phyloP scores from a whole-genome alignment of 2,797 vertebrate genomes.

The Myotis vivesi region DNA sequence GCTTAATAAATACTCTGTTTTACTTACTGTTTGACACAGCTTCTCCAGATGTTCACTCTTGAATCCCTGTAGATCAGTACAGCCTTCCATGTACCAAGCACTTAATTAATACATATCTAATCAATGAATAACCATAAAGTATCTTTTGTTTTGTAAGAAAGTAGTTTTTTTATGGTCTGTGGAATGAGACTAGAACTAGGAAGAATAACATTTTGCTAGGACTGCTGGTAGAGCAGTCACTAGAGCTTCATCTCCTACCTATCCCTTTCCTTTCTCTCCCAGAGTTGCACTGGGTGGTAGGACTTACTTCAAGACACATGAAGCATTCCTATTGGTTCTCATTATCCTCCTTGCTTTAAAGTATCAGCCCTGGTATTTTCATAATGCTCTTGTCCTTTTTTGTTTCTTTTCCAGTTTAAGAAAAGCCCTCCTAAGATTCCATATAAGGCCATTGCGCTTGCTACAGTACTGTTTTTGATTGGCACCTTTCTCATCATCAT shows the following conservation, averaged over 20 bases:
- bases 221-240: neutral
- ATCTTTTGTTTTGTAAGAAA: neutral
- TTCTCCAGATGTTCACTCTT: neutral
- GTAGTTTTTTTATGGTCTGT: neutral
- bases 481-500: conserved; percentile 94
- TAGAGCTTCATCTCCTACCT: neutral
- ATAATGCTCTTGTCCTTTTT: conserved; percentile 39
- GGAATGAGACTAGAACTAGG: neutral
- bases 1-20: too few relatives aligned
- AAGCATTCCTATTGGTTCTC: neutral
- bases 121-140: neutral
- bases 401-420: conserved; percentile 90
- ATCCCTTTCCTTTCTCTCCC: neutral
- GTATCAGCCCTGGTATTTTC: neutral
- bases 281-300: neutral
- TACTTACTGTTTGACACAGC: too few relatives aligned
- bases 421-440: conserved; percentile 95
- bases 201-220: neutral
- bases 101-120: neutral
- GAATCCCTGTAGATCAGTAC: neutral
- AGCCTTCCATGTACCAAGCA: neutral
- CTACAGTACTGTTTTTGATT: conserved; percentile 92
- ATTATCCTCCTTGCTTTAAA: neutral
- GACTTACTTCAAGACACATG: neutral
- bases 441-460: conserved; percentile 95